Evolutionary conservation across 2,113 vertebrate species (phyloP).

Genomic region (Hiodon tergisus): DNA sequence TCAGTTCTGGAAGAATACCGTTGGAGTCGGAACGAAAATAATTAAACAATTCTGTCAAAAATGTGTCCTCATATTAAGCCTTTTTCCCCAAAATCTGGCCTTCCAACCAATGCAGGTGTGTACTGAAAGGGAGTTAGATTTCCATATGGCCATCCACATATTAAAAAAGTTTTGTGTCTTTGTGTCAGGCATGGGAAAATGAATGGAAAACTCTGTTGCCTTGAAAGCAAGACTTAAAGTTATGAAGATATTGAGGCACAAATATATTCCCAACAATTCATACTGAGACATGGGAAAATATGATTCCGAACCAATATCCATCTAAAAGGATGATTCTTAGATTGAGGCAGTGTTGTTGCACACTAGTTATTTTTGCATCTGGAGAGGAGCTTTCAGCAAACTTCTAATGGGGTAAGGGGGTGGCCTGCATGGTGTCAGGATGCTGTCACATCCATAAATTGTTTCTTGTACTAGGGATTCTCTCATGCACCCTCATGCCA

Average conservation of each 20-base stretch:
- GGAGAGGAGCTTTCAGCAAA: constrained; percentile 27
- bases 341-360: constrained; percentile 20
- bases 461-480: constrained; percentile 6
- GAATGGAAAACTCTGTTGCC: constrained; percentile 26
- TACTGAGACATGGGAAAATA: constrained; percentile 3
- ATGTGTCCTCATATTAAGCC: no score
- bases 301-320: constrained; percentile 16
- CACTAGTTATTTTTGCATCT: constrained; percentile 36
- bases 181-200: constrained; percentile 3
- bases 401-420: constrained; percentile 32
- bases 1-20: no score
- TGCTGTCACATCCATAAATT: constrained; percentile 7
- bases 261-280: constrained; percentile 16
- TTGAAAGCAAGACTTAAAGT: constrained; percentile 8
- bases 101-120: no score
- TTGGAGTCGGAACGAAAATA: no score
- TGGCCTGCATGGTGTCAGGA: constrained; percentile 17
- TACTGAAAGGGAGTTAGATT: no score
- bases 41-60: no score
- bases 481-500: constrained; percentile 1
- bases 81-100: no score
- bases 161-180: no score
- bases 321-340: constrained; percentile 27
- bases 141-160: no score
- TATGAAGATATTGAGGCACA: constrained; percentile 30